Evolutionary conservation across 2,888 invertebrate genomes (phyloP), one percentile per base, ranked within the genome.

Genomic region (Cloeon dipterum): DNA sequence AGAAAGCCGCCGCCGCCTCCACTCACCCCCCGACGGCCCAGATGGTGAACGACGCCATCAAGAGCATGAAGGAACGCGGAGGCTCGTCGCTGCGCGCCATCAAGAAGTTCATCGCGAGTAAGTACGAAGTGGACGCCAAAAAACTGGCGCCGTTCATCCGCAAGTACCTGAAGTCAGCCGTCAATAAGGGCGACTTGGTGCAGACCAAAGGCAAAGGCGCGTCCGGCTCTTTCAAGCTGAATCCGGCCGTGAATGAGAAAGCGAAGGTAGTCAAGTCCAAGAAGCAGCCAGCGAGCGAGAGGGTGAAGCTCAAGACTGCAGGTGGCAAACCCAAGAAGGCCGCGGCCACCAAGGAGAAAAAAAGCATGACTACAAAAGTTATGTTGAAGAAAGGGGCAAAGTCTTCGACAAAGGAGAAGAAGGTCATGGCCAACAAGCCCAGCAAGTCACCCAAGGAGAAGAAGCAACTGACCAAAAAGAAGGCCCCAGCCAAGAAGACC

Each of bases 41-140:
- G 21, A 68, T 73, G 69, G 70, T 72, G 1, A 62, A 57, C 44
- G 55, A 53, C 21, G 70, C 73, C 2, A 60, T 68, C 34, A 55
- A 53, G 41, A 51, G 54, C 37, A 48, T 67, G 35, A 63, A 65
- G 45, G 65, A 67, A 46, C 60, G 65, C 20, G 62, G 62, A 53
- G 52, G n/a, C n/a, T n/a, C n/a, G n/a, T n/a, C n/a, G n/a, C n/a
- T n/a, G n/a, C n/a, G n/a, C n/a, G n/a, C 66, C 2, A 70, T 73
- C 50, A 72, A 70, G 50, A 73, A 73, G 47, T 72, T 66, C 50
- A 62, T 74, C 35, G 53, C 60, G 8, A 55, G 60, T 18, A 65
- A 61, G 39, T 69, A 70, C 59, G 65, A 65, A 40, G 57, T 68
- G 5, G 70, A 70, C 47, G 57, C 60, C 2, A 65, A 65, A 40